These are phyloP conservation scores for Entomobrya multifasciata DNA, from an alignment of 2,888 invertebrate genomes.

Conservation along the genomic window DNA sequence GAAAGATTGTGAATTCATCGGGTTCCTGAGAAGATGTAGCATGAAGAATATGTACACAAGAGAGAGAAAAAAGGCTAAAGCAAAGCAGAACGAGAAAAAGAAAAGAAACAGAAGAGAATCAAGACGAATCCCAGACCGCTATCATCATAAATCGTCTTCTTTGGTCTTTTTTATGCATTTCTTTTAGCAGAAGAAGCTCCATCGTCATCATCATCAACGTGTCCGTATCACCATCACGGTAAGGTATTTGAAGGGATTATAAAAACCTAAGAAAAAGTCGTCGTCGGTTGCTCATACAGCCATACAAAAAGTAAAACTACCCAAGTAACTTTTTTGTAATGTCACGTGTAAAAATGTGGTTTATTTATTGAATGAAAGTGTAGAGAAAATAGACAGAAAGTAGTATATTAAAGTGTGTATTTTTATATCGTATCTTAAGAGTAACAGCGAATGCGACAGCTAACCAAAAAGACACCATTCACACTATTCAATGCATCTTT, in stretches of 20 bases:
- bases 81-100: slow-evolving; percentile 35
- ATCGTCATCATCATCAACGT: neutral
- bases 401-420: slow-evolving; percentile 56
- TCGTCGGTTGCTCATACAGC: slow-evolving; percentile 12
- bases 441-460: slow-evolving; percentile 48
- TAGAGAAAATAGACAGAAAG: neutral
- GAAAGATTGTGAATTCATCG: slow-evolving; percentile 61
- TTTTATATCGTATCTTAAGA: slow-evolving; percentile 27
- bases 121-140: slow-evolving; percentile 62
- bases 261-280: slow-evolving; percentile 31
- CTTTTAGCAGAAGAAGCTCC: slow-evolving; percentile 4
- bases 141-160: slow-evolving; percentile 71
- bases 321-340: neutral
- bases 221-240: slow-evolving; percentile 41
- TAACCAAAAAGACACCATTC: too few species aligned
- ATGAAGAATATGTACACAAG: slow-evolving; percentile 38
- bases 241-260: slow-evolving; percentile 31
- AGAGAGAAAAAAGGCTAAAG: slow-evolving; percentile 1
- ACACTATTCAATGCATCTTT: slow-evolving; percentile 49
- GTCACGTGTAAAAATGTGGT: slow-evolving; percentile 49
- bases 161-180: slow-evolving; percentile 62
- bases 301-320: neutral
- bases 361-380: slow-evolving; percentile 55
- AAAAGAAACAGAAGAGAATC: slow-evolving; percentile 64
- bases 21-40: slow-evolving; percentile 15